Conservation (phyloP, 1,140 invertebrate genomes). For the Drosophila bipectinata region DNA sequence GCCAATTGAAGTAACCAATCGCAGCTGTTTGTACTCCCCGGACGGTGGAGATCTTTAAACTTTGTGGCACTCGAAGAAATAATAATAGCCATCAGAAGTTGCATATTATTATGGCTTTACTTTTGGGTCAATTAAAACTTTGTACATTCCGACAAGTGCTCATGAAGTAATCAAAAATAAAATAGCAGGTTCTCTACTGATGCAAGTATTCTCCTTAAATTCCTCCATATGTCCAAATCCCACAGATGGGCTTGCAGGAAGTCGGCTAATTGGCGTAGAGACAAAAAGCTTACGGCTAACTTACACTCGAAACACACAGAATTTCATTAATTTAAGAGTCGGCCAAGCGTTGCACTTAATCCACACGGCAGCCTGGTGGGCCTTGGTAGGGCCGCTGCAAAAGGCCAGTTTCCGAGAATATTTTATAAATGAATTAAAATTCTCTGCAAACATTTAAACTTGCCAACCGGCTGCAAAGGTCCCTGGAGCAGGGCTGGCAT, state of each 20-base stretch:
- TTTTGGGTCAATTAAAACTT: not conserved
- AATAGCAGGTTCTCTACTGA: not conserved
- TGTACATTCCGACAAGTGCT: not conserved
- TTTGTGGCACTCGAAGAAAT: not conserved
- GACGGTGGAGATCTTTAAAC: not conserved
- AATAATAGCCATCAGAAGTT: not conserved
- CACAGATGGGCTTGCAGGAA: slow-evolving; percentile 9
- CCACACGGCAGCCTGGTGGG: slow-evolving; percentile 9
- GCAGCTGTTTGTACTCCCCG: not conserved
- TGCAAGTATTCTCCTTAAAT: not conserved
- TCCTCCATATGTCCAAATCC: not conserved
- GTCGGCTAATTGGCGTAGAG: slow-evolving; percentile 39
- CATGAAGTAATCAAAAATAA: not conserved
- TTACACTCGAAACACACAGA: slow-evolving; percentile 40
- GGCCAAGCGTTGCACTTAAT: slow-evolving; percentile 39
- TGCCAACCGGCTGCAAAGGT: slow-evolving; percentile 22
- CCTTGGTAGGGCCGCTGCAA: not conserved
- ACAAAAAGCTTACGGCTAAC: slow-evolving; percentile 43
- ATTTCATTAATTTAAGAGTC: slow-evolving; percentile 47
- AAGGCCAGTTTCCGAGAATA: slow-evolving; percentile 12
- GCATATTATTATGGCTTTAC: not conserved
- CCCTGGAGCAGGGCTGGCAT: not conserved
- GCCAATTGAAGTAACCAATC: slow-evolving; percentile 31
- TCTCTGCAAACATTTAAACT: slow-evolving; percentile 46
- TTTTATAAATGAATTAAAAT: slow-evolving; percentile 61